These are phyloP conservation scores for Actenoides lindsayi DNA, from an alignment of 2,113 vertebrate species.

Conservation along the genomic window DNA sequence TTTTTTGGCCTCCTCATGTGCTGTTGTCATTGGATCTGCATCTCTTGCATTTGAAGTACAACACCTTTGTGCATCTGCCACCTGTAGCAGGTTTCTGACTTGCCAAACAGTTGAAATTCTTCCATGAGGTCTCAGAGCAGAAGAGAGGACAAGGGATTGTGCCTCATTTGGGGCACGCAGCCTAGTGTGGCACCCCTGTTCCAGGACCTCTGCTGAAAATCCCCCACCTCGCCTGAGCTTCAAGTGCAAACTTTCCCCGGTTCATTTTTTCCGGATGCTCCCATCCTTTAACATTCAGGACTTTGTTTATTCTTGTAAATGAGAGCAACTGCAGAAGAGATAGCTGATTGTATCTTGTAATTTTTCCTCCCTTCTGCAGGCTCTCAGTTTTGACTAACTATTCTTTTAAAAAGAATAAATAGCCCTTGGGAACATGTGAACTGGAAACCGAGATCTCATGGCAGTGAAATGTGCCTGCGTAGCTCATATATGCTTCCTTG, in stretches of 20 bases:
- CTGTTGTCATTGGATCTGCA: not conserved
- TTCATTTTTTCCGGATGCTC: not conserved
- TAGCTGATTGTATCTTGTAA: conserved; percentile 47
- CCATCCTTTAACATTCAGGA: not conserved
- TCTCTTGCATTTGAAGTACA: not conserved
- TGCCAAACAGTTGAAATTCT: not conserved
- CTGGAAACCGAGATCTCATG: conserved; percentile 51
- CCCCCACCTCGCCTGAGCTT: not conserved
- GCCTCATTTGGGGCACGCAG: not conserved
- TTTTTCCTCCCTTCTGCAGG: conserved; percentile 27
- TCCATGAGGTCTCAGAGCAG: not conserved
- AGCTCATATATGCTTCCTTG: conserved; percentile 23
- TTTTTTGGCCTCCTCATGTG: not conserved
- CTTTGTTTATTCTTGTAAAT: conserved; percentile 25
- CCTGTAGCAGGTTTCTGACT: not conserved
- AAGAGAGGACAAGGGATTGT: not conserved
- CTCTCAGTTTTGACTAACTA: conserved; percentile 44
- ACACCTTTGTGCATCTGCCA: not conserved
- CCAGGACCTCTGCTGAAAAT: not conserved
- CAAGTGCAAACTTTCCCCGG: not conserved
- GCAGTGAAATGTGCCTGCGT: conserved; percentile 41
- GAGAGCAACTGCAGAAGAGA: conserved; percentile 33
- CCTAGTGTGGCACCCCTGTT: not conserved
- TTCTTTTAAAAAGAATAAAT: conserved; percentile 58
- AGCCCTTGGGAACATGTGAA: conserved; percentile 53